phyloP scores from a whole-genome alignment of 2,888 invertebrate species.

The Eulithis testata region DNA sequence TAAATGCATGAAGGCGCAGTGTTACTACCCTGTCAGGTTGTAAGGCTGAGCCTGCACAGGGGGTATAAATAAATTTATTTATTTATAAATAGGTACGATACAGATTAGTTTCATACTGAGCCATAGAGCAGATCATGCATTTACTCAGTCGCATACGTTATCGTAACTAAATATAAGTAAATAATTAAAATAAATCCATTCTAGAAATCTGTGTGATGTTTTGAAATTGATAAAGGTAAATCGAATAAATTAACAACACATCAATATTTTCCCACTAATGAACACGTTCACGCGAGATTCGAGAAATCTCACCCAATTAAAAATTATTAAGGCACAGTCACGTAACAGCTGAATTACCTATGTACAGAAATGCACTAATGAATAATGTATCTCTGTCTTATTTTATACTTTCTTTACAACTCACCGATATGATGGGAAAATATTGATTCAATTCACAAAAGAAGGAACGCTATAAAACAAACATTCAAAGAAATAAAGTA shows the following conservation, averaged over 20 bases:
- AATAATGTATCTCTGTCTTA: slow-evolving; percentile 11
- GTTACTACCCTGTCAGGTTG: slow-evolving; percentile 9
- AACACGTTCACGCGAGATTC: slow-evolving; percentile 12
- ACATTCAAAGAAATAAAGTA: slow-evolving; percentile 3
- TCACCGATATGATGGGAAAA: slow-evolving; percentile 17
- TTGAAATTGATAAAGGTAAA: not conserved
- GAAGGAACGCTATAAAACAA: not conserved
- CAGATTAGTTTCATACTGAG: slow-evolving; percentile 48
- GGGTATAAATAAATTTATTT: slow-evolving; percentile 48
- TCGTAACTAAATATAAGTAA: slow-evolving; percentile 2
- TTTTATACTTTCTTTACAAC: not conserved
- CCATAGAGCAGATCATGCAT: slow-evolving; percentile 43
- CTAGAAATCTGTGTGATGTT: not conserved
- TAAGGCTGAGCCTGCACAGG: slow-evolving; percentile 43
- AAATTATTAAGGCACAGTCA: slow-evolving; percentile 32
- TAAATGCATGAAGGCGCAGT: not conserved
- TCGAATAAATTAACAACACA: slow-evolving; percentile 4
- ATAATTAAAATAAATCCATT: not conserved
- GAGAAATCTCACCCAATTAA: slow-evolving; percentile 22
- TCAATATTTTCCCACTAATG: slow-evolving; percentile 26
- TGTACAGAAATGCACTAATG: slow-evolving; percentile 12
- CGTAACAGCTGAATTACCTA: slow-evolving; percentile 15
- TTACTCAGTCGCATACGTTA: slow-evolving; percentile 39
- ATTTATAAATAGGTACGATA: slow-evolving; percentile 51
- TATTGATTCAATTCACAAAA: slow-evolving; percentile 15